A percentile compares a stretch with the other conserved stretches of the same genome.
Evolutionary conservation across 1,140 invertebrate species (phyloP).

Genomic region (Heliothis subflexa): DNA sequence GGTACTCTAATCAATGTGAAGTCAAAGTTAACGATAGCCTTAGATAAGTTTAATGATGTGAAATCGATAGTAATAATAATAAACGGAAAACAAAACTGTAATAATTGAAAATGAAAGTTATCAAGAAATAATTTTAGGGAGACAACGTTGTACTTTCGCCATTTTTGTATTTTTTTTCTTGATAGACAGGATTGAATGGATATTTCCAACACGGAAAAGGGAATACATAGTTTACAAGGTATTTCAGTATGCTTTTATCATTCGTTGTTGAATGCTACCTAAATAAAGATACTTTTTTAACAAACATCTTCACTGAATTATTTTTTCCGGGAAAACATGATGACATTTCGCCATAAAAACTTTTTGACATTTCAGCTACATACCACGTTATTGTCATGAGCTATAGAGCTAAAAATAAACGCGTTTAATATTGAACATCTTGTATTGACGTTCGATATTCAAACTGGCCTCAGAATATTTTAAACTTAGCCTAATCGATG

Average conservation of each 20-base stretch:
- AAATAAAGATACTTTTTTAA: no score
- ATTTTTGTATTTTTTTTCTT: not conserved
- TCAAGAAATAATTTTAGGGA: not conserved
- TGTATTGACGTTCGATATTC: constrained; percentile 7
- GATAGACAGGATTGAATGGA: no score
- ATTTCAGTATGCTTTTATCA: no score
- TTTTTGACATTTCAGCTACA: no score
- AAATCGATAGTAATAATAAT: constrained; percentile 36
- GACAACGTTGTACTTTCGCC: not conserved
- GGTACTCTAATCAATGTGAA: constrained; percentile 39
- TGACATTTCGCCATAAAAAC: no score
- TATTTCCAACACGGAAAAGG: no score
- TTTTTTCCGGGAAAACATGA: no score
- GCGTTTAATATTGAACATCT: not conserved
- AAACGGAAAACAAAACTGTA: constrained; percentile 5
- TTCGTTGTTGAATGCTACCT: no score
- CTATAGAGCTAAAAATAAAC: not conserved
- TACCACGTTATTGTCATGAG: no score
- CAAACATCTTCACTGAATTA: no score
- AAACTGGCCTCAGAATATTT: constrained; percentile 25
- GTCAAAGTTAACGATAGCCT: constrained; percentile 47
- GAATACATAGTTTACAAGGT: no score
- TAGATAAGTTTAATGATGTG: constrained; percentile 44
- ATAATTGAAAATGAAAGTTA: constrained; percentile 27
- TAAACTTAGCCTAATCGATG: constrained; percentile 56